phyloP scores from a whole-genome alignment of 2,113 vertebrate species.

The Nematolebias whitei region DNA sequence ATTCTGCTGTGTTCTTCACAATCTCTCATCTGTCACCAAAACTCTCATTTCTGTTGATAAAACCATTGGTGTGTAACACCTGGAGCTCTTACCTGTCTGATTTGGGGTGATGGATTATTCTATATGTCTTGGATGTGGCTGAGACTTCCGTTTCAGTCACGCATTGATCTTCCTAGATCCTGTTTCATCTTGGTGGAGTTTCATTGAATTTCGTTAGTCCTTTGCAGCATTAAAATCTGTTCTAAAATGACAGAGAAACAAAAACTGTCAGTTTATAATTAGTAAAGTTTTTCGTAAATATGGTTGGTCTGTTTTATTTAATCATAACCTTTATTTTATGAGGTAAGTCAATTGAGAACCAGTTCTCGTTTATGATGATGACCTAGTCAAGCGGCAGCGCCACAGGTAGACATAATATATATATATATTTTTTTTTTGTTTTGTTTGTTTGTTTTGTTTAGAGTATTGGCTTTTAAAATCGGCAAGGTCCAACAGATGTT shows the following conservation, averaged over 20 bases:
- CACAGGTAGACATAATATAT: too few species aligned
- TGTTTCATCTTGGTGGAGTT: neutral
- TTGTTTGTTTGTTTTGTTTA: too few species aligned
- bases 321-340: too few species aligned
- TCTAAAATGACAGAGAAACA: neutral
- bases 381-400: too few species aligned
- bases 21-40: constrained; percentile 1
- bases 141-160: neutral
- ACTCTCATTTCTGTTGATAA: constrained; percentile 2
- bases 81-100: neutral
- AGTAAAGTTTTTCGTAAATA: too few species aligned
- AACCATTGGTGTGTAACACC: constrained; percentile 6
- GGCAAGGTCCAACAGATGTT: too few species aligned
- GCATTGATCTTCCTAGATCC: neutral
- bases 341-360: too few species aligned
- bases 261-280: neutral
- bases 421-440: too few species aligned
- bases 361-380: too few species aligned
- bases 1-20: constrained; percentile 3
- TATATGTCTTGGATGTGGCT: neutral
- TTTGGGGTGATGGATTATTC: neutral
- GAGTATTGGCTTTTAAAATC: too few species aligned
- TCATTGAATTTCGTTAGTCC: neutral
- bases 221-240: neutral
- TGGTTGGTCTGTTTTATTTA: too few species aligned